Evolutionary conservation across 2,797 vertebrate species (phyloP).

Genomic region (Cottoperca gobio): DNA sequence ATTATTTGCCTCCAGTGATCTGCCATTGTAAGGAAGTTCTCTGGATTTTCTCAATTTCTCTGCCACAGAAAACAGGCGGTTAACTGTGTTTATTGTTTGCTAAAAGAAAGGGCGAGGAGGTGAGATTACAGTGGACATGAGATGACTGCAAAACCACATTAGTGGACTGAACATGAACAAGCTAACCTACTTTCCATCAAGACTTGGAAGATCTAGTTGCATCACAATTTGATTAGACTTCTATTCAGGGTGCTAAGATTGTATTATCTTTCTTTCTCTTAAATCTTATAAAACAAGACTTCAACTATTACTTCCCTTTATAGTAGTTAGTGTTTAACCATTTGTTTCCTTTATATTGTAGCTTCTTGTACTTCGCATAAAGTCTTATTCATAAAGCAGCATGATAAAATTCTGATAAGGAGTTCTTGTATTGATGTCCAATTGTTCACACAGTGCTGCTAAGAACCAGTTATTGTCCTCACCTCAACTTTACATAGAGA

Average conservation of each 20-base stretch:
- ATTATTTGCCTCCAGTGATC: constrained; percentile 7
- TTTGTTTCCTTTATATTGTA: not conserved
- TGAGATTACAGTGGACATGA: not conserved
- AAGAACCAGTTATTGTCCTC: not conserved
- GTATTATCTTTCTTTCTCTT: not conserved
- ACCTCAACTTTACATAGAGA: not conserved
- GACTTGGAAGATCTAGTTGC: not conserved
- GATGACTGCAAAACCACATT: not conserved
- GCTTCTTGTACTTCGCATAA: not conserved
- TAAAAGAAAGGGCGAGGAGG: not conserved
- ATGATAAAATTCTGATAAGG: not conserved
- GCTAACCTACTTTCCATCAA: not conserved
- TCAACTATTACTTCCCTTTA: not conserved
- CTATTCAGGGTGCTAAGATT: not conserved
- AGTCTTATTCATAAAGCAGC: not conserved
- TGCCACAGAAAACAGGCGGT: constrained; percentile 3
- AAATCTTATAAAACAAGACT: not conserved
- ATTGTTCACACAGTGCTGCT: not conserved
- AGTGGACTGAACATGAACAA: constrained; percentile 1
- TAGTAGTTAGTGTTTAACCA: too few relatives aligned
- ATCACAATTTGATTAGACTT: not conserved
- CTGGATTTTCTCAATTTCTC: not conserved
- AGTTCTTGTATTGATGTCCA: not conserved
- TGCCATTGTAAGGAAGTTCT: not conserved
- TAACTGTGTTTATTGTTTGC: constrained; percentile 14